A percentile compares a stretch with the other conserved stretches of the same genome.
These are phyloP conservation scores for Chelidonichthys spinosus DNA, from an alignment of 2,797 vertebrate species.

Conservation along the genomic window DNA sequence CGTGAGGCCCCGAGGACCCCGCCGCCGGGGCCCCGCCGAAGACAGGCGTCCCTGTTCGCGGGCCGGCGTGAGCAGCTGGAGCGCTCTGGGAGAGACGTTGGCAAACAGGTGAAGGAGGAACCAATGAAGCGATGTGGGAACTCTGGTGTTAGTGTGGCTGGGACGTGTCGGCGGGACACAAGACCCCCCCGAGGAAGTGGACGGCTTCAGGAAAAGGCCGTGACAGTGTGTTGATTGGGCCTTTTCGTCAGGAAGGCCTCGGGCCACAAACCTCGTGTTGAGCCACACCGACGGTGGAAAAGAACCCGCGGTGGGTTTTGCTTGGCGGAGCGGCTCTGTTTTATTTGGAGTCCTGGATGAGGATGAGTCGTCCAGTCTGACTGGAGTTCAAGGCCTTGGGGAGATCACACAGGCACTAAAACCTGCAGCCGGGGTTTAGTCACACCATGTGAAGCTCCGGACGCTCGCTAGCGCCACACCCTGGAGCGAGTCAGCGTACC, in stretches of 20 bases:
- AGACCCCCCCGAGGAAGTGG: constrained; percentile 61
- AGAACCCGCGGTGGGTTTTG: constrained; percentile 83
- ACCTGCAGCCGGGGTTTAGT: constrained; percentile 76
- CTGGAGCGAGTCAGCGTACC: constrained; percentile 46
- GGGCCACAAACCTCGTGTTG: constrained; percentile 83
- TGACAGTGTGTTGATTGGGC: constrained; percentile 78
- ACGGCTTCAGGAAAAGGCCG: constrained; percentile 67
- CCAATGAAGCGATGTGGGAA: constrained; percentile 54
- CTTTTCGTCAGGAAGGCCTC: constrained; percentile 78
- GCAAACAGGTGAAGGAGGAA: constrained; percentile 58
- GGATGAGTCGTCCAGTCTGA: constrained; percentile 82
- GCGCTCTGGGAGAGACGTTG: constrained; percentile 39
- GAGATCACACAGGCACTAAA: constrained; percentile 79
- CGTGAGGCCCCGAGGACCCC: constrained; percentile 68
- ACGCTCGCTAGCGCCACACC: constrained; percentile 32
- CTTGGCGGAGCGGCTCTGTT: constrained; percentile 83
- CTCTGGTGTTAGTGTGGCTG: constrained; percentile 50
- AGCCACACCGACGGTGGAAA: constrained; percentile 85
- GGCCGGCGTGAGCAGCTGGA: constrained; percentile 58
- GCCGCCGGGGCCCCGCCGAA: constrained; percentile 37
- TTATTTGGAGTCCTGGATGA: constrained; percentile 85
- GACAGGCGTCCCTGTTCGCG: constrained; percentile 32
- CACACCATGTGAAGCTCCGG: constrained; percentile 68
- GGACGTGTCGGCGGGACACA: constrained; percentile 31
- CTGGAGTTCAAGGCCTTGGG: constrained; percentile 72